phyloP scores from a whole-genome alignment of 2,888 invertebrate species.

The Leistus spinibarbis region DNA sequence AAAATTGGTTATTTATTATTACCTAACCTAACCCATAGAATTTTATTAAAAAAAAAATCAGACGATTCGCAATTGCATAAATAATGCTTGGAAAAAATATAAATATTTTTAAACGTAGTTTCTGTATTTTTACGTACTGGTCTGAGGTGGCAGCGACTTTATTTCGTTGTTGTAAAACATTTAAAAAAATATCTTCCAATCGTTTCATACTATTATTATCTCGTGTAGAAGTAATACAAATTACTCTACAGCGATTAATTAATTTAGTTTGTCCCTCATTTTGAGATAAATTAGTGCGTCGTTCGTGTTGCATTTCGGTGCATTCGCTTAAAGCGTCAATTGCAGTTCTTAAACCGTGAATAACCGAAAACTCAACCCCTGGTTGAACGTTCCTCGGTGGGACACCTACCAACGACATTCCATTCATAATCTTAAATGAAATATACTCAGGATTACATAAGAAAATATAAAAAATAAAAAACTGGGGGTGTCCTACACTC shows the following conservation, averaged over 20 bases:
- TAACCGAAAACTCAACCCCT: slow-evolving; percentile 71
- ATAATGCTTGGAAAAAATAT: too few relatives aligned
- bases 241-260: slow-evolving; percentile 74
- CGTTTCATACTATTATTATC: slow-evolving; percentile 87
- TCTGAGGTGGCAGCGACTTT: slow-evolving; percentile 67
- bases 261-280: slow-evolving; percentile 56
- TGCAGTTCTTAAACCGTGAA: slow-evolving; percentile 85
- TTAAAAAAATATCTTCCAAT: slow-evolving; percentile 85
- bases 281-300: slow-evolving; percentile 58
- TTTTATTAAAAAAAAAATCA: too few relatives aligned
- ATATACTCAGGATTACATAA: too few relatives aligned
- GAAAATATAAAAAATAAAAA: slow-evolving; percentile 35
- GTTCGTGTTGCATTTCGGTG: slow-evolving; percentile 74
- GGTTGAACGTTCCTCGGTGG: slow-evolving; percentile 68
- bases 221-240: slow-evolving; percentile 88
- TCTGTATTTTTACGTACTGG: slow-evolving; percentile 61
- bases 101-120: too few relatives aligned
- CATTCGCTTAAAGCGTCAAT: slow-evolving; percentile 84
- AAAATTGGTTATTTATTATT: too few relatives aligned
- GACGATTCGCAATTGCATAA: too few relatives aligned
- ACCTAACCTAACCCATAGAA: too few relatives aligned
- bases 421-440: slow-evolving; percentile 73
- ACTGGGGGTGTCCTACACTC: too few relatives aligned
- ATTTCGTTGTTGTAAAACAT: slow-evolving; percentile 82
- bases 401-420: slow-evolving; percentile 80